Evolutionary conservation across 2,888 invertebrate species (phyloP), one percentile per base, ranked within the genome.

Genomic region (Andrena minutula): DNA sequence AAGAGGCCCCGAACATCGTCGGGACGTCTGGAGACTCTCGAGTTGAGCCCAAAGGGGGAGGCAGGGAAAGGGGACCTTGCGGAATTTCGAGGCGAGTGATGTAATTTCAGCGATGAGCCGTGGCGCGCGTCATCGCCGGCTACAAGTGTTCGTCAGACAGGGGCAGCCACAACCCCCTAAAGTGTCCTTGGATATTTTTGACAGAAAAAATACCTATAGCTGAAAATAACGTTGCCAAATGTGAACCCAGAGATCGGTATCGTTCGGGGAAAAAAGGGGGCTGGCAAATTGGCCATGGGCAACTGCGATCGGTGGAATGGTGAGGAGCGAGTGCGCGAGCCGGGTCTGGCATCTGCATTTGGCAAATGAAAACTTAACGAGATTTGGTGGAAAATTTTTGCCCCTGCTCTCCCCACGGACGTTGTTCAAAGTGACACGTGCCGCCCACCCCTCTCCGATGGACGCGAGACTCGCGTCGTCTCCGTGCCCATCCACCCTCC

Each of bases 341-440:
- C 49, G 47, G 74, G 70, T 26, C 65, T 64, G 69, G 75, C 60
- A 70, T 81, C 84, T 86, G 87, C 91, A 92, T 91, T 91, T 89
- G 89, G 84, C 85, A 89, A 89, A 93, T 92, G 93, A 92, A 93
- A 93, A 91, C 86, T 91, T 92, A 91, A 92, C 91, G 89, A 91
- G 91, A 90, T 92, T 91, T 89, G 84, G 86, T 86, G 78, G 76
- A 89, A 89, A 90, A 85, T 87, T 79, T 74, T 78, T 79, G 73
- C 51, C 53, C 68, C 49, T 20, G 20, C 56, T 64, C 63, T 80
- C 84, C 84, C 88, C 75, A 79, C 41, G 77, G 82, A 73, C 80
- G 58, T 73, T 84, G 71, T 89, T 88, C 89, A 88, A 89, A 88
- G 88, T 89, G 89, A 88, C 88, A 88, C 88, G 88, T 88, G 88